Base-by-base conservation (phyloP, 2,797 vertebrate species). In the Threskiornis aethiopicus region DNA sequence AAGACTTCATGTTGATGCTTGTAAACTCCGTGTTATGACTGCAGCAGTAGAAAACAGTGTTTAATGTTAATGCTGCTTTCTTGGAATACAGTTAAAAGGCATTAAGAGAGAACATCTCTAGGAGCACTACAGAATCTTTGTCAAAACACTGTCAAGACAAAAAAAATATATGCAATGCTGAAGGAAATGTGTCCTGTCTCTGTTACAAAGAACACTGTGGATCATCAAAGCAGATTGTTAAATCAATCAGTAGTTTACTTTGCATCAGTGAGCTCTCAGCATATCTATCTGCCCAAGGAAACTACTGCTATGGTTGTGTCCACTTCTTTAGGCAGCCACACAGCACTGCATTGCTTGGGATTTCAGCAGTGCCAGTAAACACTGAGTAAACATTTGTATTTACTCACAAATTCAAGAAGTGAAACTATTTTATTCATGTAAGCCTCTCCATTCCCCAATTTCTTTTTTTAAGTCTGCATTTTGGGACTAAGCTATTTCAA, bases 91-190 rank as follows among this genome's bases (percentile, higher is more conserved):
- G 64, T 81, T 92, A 66, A 93, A 89, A 88, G 52, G 76, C 90
- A 89, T 75, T 85, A 91, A 89, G 69, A 90, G 31, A 93, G 86
- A 83, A 54, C 25, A 93, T 57, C 70, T 66, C 49, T 46, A 93
- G 71, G 13, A 93, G 52, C 25, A 69, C 42, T 62, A 92, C 25
- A 42, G 77, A 49, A 77, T 88, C 83, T 84, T 80, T 95, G 84
- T 86, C 76, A 92, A 93, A 97, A 97, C 67, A 93, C 64, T 79
- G 69, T 72, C 93, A 92, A 79, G 88, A 81, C 28, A 52, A 70
- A 90, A 90, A 64, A 81, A 47, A 39, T 9, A 59, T 1, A 81
- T 5, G 29, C 35, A 57, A n/a, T 22, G 65, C 29, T 80, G 67
- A 84, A 89, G 54, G 65, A 90, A 93, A 57, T 3, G 4, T 3